Evolutionary conservation across 1,140 invertebrate species (phyloP).

Genomic region (Bombus affinis): DNA sequence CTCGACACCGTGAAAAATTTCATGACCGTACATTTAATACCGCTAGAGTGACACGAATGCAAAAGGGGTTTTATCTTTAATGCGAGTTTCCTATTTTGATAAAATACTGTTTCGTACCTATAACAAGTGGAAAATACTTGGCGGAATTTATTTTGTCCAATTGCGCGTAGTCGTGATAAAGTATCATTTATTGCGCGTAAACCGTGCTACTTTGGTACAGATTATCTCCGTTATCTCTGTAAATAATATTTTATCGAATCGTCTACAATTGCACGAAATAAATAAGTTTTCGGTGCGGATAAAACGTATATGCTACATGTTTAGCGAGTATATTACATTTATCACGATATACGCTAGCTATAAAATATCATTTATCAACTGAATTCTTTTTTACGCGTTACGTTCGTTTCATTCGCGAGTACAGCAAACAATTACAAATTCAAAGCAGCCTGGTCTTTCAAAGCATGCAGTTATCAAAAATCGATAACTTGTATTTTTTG

Average conservation of each 20-base stretch:
- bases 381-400: background rate
- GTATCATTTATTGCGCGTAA: conserved; percentile 24
- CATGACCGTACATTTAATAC: background rate
- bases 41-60: background rate
- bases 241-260: conserved; percentile 43
- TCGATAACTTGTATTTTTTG: background rate
- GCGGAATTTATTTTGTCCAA: conserved; percentile 29
- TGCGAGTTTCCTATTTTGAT: conserved; percentile 10
- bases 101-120: conserved; percentile 10
- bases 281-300: conserved; percentile 15
- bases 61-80: conserved; percentile 3
- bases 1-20: background rate
- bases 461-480: background rate
- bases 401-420: background rate
- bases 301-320: background rate
- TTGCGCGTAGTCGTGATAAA: conserved; percentile 32
- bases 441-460: background rate
- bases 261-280: conserved; percentile 20
- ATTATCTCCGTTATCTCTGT: conserved; percentile 15
- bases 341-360: background rate
- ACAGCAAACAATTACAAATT: background rate
- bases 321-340: conserved; percentile 9
- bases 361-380: background rate
- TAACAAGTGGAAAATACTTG: conserved; percentile 44
- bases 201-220: conserved; percentile 20